Evolutionary conservation across 2,888 invertebrate genomes (phyloP).

Genomic region (Lapara coniferarum): DNA sequence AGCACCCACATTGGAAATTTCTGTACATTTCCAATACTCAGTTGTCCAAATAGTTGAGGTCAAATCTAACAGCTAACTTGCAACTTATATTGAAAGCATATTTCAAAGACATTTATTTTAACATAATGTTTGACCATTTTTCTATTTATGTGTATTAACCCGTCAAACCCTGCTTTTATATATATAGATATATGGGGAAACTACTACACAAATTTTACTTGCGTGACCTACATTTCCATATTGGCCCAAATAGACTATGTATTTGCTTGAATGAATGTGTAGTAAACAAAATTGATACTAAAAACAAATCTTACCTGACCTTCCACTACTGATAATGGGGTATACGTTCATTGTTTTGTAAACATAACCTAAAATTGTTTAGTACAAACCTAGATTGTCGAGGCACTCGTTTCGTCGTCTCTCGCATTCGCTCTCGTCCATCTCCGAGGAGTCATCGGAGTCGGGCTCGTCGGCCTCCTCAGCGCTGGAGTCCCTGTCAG

Average conservation of each 20-base stretch:
- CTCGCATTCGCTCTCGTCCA: constrained; percentile 97
- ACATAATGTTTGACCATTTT: too few species aligned
- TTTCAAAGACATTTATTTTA: too few species aligned
- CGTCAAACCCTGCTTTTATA: too few species aligned
- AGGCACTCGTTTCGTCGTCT: constrained; percentile 91
- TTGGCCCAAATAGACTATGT: not conserved
- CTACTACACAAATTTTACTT: not conserved
- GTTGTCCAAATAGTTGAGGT: too few species aligned
- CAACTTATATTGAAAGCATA: too few species aligned
- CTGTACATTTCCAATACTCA: too few species aligned
- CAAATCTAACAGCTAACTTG: too few species aligned
- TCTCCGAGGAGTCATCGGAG: constrained; percentile 93
- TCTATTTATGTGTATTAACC: too few species aligned
- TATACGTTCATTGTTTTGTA: constrained; percentile 65
- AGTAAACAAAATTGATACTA: not conserved
- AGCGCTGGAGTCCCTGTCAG: constrained; percentile 88
- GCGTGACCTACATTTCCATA: not conserved
- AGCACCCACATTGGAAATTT: too few species aligned
- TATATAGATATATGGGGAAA: too few species aligned
- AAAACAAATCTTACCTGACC: constrained; percentile 7
- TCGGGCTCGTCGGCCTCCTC: constrained; percentile 92
- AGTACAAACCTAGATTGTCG: constrained; percentile 87
- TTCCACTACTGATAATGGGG: constrained; percentile 1
- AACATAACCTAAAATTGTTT: constrained; percentile 74
- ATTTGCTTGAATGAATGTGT: not conserved